Base-by-base conservation (phyloP, 1,140 invertebrate species). In the Drosophila subobscura region DNA sequence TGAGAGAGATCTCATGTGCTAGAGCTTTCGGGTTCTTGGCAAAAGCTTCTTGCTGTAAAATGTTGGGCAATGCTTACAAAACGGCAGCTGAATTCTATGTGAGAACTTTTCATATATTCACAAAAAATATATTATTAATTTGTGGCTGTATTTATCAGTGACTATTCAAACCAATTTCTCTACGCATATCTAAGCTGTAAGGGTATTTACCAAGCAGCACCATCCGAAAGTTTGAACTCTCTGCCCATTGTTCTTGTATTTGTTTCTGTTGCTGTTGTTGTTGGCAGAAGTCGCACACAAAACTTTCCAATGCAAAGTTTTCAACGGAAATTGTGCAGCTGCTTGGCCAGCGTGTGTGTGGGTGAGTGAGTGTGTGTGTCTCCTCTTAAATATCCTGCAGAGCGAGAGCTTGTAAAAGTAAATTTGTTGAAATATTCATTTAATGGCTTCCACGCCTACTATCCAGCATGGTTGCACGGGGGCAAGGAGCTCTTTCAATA, bases 351-450 rank as follows among this genome's bases (percentile, higher is more conserved):
- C 10, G 70, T 72, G 75, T 65, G 78, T 58, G 67, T 52, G 64
- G 25, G 46, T 20, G 37, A 23, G 53, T 59, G 54, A 37, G 61
- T 47, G 58, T 44, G 64, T 23, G 44, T 65, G 45, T 53, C 52
- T 51, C 20, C 47, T 52, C 70, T 73, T 65, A 65, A 73, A 73
- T 73, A 65, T 73, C 58, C 66, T 50, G 50, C 20, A 46, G 59
- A 64, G 60, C 41, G 52, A 37, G 37, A 40, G 58, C 71, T 73
- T 73, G 71, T 73, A 73, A 73, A 72, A 41, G 47, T 14, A 79
- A 86, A 81, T 81, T 86, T 77, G 68, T 81, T 86, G 56, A 88
- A 86, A 83, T 85, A 81, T 77, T 80, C 79, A 86, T 86, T 85
- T 79, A 80, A 86, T 80, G 80, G 63, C 63, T 72, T 47, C 51